Percentiles rank a stretch among this genome's conserved stretches.
phyloP scores from a whole-genome alignment of 2,888 invertebrate genomes.

The Imbricaverruca yamaguchii region DNA sequence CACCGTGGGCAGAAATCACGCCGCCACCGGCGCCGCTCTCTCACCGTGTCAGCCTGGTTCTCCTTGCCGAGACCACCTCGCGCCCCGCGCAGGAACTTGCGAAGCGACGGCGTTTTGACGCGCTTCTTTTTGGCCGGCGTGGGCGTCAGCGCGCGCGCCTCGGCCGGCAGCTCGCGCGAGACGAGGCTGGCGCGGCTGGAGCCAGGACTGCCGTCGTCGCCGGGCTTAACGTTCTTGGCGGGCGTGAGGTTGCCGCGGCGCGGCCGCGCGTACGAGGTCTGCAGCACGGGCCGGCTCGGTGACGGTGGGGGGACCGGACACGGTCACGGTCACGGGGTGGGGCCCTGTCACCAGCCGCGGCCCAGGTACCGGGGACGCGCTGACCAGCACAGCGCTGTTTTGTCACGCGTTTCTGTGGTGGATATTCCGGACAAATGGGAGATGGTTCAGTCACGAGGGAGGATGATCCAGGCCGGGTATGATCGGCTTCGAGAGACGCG shows the following conservation, averaged over 20 bases:
- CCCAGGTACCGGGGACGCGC: too few relatives aligned
- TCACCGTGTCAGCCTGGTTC: background rate
- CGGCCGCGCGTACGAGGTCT: slow-evolving; percentile 17
- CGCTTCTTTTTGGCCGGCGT: background rate
- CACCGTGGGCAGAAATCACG: too few relatives aligned
- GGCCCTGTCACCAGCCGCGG: too few relatives aligned
- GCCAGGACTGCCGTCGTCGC: slow-evolving; percentile 1
- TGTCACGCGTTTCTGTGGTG: too few relatives aligned
- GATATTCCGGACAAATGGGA: too few relatives aligned
- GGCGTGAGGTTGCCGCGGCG: slow-evolving; percentile 18
- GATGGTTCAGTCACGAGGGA: too few relatives aligned
- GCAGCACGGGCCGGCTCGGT: background rate
- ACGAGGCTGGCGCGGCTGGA: background rate
- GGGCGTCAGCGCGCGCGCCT: background rate
- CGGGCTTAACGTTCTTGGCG: slow-evolving; percentile 16
- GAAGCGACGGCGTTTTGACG: background rate
- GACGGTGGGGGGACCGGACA: too few relatives aligned
- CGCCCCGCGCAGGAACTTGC: background rate
- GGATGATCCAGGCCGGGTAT: too few relatives aligned
- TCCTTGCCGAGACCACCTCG: background rate
- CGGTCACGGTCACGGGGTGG: too few relatives aligned
- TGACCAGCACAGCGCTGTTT: too few relatives aligned
- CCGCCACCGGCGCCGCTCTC: background rate
- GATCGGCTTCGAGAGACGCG: too few relatives aligned
- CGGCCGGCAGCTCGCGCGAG: background rate